phyloP scores from a whole-genome alignment of 30 jellyfish, hydroid and myxozoan species.

The Turritopsis dohrnii region DNA sequence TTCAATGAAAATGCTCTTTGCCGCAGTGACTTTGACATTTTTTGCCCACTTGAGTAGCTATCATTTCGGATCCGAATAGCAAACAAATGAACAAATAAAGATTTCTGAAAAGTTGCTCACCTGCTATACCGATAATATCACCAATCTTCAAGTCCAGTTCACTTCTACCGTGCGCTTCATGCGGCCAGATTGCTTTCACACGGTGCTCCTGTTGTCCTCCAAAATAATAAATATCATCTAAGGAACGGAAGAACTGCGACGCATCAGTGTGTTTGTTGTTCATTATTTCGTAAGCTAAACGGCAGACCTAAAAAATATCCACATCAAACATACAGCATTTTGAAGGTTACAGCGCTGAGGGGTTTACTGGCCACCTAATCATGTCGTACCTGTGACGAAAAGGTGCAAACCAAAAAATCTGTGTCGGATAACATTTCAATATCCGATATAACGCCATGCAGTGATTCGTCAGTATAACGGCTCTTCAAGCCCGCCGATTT shows the following conservation, averaged over 20 bases:
- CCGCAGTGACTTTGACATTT: too few species aligned
- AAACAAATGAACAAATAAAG: too few species aligned
- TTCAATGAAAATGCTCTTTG: too few species aligned
- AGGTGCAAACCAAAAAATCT: slow-evolving; percentile 91
- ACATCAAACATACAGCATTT: too few species aligned
- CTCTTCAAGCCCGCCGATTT: slow-evolving; percentile 68
- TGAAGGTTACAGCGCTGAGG: not conserved
- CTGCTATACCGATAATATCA: slow-evolving; percentile 86
- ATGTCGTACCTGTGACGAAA: slow-evolving; percentile 89
- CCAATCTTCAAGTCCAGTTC: slow-evolving; percentile 76
- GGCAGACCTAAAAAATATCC: slow-evolving; percentile 66
- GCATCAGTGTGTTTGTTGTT: slow-evolving; percentile 95
- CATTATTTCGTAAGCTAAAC: slow-evolving; percentile 98
- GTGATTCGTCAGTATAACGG: slow-evolving; percentile 75
- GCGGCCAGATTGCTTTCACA: slow-evolving; percentile 58
- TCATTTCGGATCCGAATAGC: too few species aligned
- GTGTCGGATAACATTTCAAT: slow-evolving; percentile 78
- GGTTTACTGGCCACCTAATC: not conserved
- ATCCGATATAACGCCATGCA: slow-evolving; percentile 89
- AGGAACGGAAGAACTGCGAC: slow-evolving; percentile 68
- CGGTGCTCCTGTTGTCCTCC: slow-evolving; percentile 97
- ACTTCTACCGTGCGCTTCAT: slow-evolving; percentile 47
- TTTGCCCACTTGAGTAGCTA: too few species aligned
- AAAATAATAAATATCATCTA: slow-evolving; percentile 89
- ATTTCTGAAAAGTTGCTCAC: not conserved